Base-by-base conservation (phyloP, 1,140 invertebrate species). In the Gryon sp. region DNA sequence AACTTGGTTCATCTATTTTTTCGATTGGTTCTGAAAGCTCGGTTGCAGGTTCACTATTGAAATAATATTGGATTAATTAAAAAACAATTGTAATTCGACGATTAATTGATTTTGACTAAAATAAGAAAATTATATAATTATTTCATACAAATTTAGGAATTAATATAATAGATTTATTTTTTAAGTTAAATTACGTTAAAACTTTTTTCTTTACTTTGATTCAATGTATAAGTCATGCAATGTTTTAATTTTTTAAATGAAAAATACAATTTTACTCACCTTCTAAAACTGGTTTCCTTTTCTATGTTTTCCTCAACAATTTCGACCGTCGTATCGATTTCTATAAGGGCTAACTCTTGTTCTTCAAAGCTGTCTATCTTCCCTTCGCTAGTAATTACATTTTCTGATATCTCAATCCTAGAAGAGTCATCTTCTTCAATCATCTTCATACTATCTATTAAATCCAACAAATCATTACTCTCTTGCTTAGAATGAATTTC, bases 261-360 rank as follows among this genome's bases (percentile, higher is more conserved):
- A 4, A 4, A 8, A 36, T 38, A 26, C 7, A 53, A 34, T 9
- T 12, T 65, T 43, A 40, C 48, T 45, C 15, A 57, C 34, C 30
- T 34, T 41, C 48, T 32, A 14, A 16, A 9, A 8, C 46, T 52
- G 0, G 5, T 43, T 40, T 69, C 36, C 26, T 38, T 36, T 9
- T 74, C 65, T n/a, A 52, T 11, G 6, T 76, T 50, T 4, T 82
- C 79, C 3, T 79, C 55, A 7, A 72, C 26, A 9, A 84, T 38
- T 66, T 81, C 74, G 11, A 84, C 15, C 15, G 78, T 78, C 5
- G 55, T 63, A 19, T 81, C 73, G 26, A 86, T 79, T 28, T 81
- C 68, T 12, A 84, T 55, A 22, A 72, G 59, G 1, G 75, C 73
- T 16, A 81, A 78, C 59, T 41, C 50, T 2, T 66, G 20, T 14